Conservation (phyloP, 1,140 invertebrate genomes). For the Popillia japonica region DNA sequence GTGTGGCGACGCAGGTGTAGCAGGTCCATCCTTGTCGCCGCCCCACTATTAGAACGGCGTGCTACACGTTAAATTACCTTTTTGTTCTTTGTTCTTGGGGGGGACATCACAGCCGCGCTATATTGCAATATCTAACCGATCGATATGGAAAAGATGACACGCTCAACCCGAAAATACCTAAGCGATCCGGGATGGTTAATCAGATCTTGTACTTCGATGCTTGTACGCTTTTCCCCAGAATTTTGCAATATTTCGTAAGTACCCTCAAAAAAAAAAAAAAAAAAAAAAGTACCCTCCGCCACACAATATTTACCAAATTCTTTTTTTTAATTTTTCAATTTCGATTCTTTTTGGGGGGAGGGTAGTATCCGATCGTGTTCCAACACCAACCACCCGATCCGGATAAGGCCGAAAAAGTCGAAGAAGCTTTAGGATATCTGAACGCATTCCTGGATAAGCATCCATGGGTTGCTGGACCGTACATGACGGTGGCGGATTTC, state of each 20-base stretch:
- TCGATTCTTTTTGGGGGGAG: too few relatives aligned
- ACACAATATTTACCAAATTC: too few relatives aligned
- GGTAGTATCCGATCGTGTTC: conserved; percentile 48
- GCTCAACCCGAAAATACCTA: conserved; percentile 63
- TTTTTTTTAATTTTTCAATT: too few relatives aligned
- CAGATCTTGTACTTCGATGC: conserved; percentile 62
- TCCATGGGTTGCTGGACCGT: conserved; percentile 59
- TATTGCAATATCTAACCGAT: conserved; percentile 63
- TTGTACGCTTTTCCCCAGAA: conserved; percentile 59
- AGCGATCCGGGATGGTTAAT: conserved; percentile 62
- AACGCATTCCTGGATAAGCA: conserved; percentile 57
- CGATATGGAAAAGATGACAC: conserved; percentile 62
- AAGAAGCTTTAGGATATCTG: conserved; percentile 58
- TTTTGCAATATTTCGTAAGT: conserved; percentile 55
- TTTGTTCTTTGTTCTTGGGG: conserved; percentile 43
- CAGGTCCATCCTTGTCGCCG: neutral
- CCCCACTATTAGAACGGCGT: conserved; percentile 46
- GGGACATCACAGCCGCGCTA: conserved; percentile 56
- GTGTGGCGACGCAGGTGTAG: too few relatives aligned
- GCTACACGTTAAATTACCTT: conserved; percentile 35
- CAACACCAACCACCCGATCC: conserved; percentile 45
- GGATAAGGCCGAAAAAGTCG: conserved; percentile 50
- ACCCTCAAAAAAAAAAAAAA: too few relatives aligned
- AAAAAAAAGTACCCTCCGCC: too few relatives aligned
- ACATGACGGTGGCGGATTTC: conserved; percentile 66